Conservation (phyloP, 2,888 invertebrate genomes). For the Rhingia campestris region DNA sequence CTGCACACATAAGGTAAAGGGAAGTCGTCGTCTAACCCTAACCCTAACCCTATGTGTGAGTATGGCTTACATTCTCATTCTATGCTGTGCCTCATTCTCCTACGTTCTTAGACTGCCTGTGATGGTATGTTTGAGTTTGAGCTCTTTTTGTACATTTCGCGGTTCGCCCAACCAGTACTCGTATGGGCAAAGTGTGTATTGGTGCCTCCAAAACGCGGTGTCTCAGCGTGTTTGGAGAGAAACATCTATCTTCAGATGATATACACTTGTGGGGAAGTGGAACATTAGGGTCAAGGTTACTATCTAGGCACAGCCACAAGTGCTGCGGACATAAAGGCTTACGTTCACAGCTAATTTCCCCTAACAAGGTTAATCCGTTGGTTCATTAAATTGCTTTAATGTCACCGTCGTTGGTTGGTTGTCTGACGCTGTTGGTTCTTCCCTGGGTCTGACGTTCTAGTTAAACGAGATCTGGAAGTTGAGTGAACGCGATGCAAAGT, state of each 20-base stretch:
- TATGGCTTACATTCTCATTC: slow-evolving; percentile 21
- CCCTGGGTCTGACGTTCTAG: slow-evolving; percentile 32
- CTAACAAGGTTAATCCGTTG: slow-evolving; percentile 69
- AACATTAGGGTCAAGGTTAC: slow-evolving; percentile 69
- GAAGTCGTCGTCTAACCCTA: slow-evolving; percentile 37
- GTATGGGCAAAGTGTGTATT: slow-evolving; percentile 13
- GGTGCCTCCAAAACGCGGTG: slow-evolving; percentile 5
- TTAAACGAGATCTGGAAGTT: slow-evolving; percentile 52
- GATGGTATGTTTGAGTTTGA: background rate
- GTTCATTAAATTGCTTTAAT: slow-evolving; percentile 64
- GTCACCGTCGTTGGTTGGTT: slow-evolving; percentile 22
- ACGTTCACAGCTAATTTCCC: slow-evolving; percentile 50
- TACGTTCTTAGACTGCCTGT: slow-evolving; percentile 16
- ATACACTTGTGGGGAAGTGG: slow-evolving; percentile 48
- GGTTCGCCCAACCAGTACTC: background rate
- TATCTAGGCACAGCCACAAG: slow-evolving; percentile 8
- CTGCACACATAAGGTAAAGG: slow-evolving; percentile 23
- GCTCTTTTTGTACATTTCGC: slow-evolving; percentile 3
- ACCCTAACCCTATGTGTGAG: background rate
- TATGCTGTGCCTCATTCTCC: slow-evolving; percentile 24
- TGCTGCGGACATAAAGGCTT: slow-evolving; percentile 1
- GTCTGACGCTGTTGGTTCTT: background rate
- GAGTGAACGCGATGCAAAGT: slow-evolving; percentile 54
- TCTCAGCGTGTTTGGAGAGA: slow-evolving; percentile 5
- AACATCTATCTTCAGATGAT: background rate